phyloP scores from a whole-genome alignment of 2,797 vertebrate genomes.

The Scomberomorus guttatus region DNA sequence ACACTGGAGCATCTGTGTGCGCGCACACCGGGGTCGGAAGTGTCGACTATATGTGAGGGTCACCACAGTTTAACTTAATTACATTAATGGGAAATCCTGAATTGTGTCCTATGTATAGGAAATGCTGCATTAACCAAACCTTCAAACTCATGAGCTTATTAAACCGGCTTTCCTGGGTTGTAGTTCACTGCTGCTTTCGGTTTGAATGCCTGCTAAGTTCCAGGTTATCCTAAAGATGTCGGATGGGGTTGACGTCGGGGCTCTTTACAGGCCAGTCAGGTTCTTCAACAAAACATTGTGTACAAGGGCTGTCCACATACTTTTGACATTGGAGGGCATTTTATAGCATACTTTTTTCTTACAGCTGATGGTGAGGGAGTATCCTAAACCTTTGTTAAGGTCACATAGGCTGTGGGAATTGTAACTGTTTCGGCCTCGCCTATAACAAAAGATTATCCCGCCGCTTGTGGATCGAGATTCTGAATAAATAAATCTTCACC shows the following conservation, averaged over 20 bases:
- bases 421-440: background rate
- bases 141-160: too few species aligned
- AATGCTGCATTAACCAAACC: too few species aligned
- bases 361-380: background rate
- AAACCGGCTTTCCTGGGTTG: background rate
- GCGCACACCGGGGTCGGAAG: too few species aligned
- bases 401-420: conserved; percentile 64
- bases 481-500: conserved; percentile 64
- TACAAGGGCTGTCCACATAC: background rate
- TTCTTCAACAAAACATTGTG: too few species aligned
- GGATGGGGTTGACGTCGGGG: background rate
- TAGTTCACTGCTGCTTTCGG: too few species aligned
- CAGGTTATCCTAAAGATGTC: background rate
- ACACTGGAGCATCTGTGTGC: too few species aligned
- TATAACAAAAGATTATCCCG: conserved; percentile 38
- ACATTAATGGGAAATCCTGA: too few species aligned
- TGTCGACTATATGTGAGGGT: too few species aligned
- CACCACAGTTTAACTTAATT: too few species aligned
- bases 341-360: background rate
- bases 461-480: conserved; percentile 55
- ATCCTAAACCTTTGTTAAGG: conserved; percentile 10
- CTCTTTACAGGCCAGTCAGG: too few species aligned
- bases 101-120: too few species aligned
- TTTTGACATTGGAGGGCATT: background rate
- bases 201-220: too few species aligned